Evolutionary conservation across 2,113 vertebrate genomes (phyloP), one percentile per base, ranked within the genome.

Genomic region (Pachycephala philippinensis): DNA sequence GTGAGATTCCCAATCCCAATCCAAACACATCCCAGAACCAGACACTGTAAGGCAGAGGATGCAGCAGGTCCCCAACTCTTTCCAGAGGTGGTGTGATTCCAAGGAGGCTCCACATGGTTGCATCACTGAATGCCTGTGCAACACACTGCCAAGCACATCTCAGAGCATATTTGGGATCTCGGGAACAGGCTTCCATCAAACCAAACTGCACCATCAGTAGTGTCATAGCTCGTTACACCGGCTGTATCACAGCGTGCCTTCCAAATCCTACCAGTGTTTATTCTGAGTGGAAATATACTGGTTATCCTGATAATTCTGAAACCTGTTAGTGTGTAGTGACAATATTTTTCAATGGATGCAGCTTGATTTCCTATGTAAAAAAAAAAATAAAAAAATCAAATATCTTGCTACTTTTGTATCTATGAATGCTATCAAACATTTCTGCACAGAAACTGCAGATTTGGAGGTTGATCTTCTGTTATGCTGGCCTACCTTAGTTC

Each of bases 241-340:
- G 15, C 37, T 79, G 13, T 3, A 5, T 26, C 33, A 49, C 66
- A 77, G n/a, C 0, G 0, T 18, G 66, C 39, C 66, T 54, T 22
- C 65, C 42, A 49, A 76, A 69, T 18, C 30, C 59, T 54, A 1
- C 59, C 27, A 7, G 17, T 64, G 27, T 7, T 82, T 47, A 16
- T 60, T 59, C 53, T 39, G 49, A 85, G 57, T 26, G n/a, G 26
- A 83, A 76, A 56, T 21, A 76, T 60, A 60, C 28, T 72, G 13
- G 4, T 70, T 81, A 66, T 7, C n/a, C 64, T 39, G 17, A 12
- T 21, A 24, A 22, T 50, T 61, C 76, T 54, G 42, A 90, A 85
- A 81, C 7, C 20, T 40, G 9, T 28, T n/a, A 7, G 6, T 7
- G 2, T 20, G 12, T 11, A 60, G 10, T 15, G 61, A 44, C 24